These are phyloP conservation scores for Pheosia tremula DNA, from an alignment of 2,888 invertebrate genomes.

Conservation along the genomic window DNA sequence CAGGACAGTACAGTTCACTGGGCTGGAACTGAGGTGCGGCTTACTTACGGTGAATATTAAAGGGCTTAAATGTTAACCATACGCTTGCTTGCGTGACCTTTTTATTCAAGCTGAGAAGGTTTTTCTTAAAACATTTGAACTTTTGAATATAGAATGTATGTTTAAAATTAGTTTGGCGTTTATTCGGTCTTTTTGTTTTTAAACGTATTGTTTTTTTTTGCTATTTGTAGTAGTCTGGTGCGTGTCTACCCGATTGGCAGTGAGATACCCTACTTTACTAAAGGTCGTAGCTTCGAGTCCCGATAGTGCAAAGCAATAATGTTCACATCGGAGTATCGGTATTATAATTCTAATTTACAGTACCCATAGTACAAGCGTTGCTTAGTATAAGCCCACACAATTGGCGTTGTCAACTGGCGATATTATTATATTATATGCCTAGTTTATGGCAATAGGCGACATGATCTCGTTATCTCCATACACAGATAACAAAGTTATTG, in stretches of 20 bases:
- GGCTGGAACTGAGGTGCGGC: conserved; percentile 33
- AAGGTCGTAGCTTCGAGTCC: too few relatives aligned
- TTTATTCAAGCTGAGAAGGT: conserved; percentile 15
- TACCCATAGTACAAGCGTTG: too few relatives aligned
- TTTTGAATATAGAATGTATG: neutral
- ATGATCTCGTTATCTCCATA: neutral
- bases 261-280: too few relatives aligned
- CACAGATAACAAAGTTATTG: neutral
- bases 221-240: too few relatives aligned
- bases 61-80: conserved; percentile 28
- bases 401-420: too few relatives aligned
- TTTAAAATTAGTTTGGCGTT: neutral
- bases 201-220: too few relatives aligned
- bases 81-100: conserved; percentile 21
- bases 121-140: neutral
- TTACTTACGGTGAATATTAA: conserved; percentile 32
- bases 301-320: too few relatives aligned
- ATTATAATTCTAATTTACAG: too few relatives aligned
- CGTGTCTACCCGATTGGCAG: too few relatives aligned
- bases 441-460: neutral
- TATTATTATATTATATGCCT: too few relatives aligned
- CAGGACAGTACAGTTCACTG: conserved; percentile 28
- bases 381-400: too few relatives aligned
- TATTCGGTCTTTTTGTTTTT: neutral
- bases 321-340: too few relatives aligned